Base-by-base conservation (phyloP, 2,113 vertebrate species). In the Ptilonorhynchus violaceus region DNA sequence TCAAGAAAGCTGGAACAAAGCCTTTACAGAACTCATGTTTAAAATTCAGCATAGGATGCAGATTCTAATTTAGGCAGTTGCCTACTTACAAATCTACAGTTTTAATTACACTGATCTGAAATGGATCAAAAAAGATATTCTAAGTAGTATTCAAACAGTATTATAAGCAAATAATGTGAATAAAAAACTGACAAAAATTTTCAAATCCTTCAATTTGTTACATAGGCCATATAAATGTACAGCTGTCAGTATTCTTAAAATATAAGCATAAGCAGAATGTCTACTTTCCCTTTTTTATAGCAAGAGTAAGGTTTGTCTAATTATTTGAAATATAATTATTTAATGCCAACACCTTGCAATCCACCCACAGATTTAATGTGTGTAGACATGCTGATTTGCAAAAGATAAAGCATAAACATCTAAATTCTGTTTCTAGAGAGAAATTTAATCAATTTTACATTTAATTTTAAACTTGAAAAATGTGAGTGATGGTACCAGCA, bases 1-100 rank as follows among this genome's bases (percentile, higher is more conserved):
- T 85, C 63, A 91, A 90, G 78, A 52, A 90, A 84, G 13, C 33
- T 93, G 52, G 69, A 93, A 91, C 13, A 93, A 91, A 94, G 15
- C 23, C 44, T 63, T 78, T 37, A 79, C 5, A 89, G 55, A 91
- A 88, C 63, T 92, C 33, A 50, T 23, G 27, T 42, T 89, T 72
- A 64, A 95, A 96, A 76, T 33, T 75, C 64, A 56, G 25, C 4
- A 0, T 69, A 68, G 46, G n/a, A 52, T 72, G 15, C 30, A 74
- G 52, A 77, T 74, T 82, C 41, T 73, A 79, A 85, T 37, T 33
- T 64, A 92, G 30, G 33, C 25, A 63, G 39, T 67, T 14, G 27
- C 3, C 15, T 75, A 42, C 62, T 89, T 88, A 58, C 25, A 87
- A 14, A 55, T 68, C 28, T 76, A 37, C 23, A 73, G 8, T 53